Evolutionary conservation across 1,140 invertebrate genomes (phyloP).

Genomic region (Apolygus lucorum): DNA sequence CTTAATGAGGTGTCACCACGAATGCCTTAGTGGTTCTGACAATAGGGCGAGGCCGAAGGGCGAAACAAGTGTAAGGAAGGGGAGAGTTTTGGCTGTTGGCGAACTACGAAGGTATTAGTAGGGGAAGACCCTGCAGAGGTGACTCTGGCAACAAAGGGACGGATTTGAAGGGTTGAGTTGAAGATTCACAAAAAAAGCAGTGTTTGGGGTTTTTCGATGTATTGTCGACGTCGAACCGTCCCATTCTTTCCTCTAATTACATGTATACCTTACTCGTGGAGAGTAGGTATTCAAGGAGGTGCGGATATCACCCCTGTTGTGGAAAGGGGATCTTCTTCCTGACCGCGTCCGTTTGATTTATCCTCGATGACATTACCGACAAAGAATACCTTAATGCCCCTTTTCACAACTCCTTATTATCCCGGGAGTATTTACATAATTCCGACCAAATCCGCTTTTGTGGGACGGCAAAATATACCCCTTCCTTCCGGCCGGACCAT

Average conservation of each 20-base stretch:
- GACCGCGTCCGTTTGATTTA: not conserved
- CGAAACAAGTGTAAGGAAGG: not conserved
- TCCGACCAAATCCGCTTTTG: not conserved
- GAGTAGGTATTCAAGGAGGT: not conserved
- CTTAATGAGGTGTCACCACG: not conserved
- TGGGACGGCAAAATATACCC: not conserved
- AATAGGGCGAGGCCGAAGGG: not conserved
- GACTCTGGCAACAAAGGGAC: not conserved
- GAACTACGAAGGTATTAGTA: no score
- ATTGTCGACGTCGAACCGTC: not conserved
- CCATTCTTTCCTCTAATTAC: not conserved
- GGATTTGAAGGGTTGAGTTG: not conserved
- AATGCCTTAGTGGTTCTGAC: not conserved
- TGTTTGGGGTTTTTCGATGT: not conserved
- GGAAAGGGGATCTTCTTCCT: no score
- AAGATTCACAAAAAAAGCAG: not conserved
- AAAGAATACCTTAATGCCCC: not conserved
- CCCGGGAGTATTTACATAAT: not conserved
- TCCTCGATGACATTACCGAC: not conserved
- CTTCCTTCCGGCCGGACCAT: not conserved
- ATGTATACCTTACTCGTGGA: not conserved
- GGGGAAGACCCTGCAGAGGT: not conserved
- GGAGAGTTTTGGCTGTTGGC: not conserved
- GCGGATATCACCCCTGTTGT: not conserved
- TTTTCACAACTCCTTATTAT: not conserved